Conservation (phyloP, 2,797 vertebrate genomes). For the Poliocrania exsul region DNA sequence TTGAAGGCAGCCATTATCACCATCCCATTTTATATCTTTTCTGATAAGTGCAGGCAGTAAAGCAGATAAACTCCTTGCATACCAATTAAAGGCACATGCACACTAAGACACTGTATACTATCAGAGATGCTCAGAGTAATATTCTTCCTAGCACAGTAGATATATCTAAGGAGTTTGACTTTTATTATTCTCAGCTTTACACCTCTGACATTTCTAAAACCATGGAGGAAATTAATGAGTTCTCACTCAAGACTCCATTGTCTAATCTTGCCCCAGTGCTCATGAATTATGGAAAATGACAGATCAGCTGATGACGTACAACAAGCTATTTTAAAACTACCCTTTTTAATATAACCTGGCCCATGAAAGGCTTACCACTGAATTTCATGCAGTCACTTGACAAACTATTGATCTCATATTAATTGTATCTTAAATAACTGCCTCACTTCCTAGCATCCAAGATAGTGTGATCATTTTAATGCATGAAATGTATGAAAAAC, state of each 20-base stretch:
- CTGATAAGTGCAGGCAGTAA: slow-evolving; percentile 68
- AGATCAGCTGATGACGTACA: slow-evolving; percentile 36
- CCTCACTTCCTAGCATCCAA: not conserved
- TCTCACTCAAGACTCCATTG: slow-evolving; percentile 49
- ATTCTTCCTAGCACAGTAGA: slow-evolving; percentile 52
- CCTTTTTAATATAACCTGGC: not conserved
- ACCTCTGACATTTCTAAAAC: slow-evolving; percentile 68
- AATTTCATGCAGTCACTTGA: not conserved
- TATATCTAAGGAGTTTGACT: slow-evolving; percentile 54
- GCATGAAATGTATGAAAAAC: not conserved
- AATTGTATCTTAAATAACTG: not conserved
- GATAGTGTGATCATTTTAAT: not conserved
- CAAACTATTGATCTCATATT: not conserved
- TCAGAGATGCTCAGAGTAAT: slow-evolving; percentile 63
- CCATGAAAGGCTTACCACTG: not conserved
- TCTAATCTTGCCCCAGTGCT: slow-evolving; percentile 54
- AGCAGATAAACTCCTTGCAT: slow-evolving; percentile 72
- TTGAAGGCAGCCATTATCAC: slow-evolving; percentile 71
- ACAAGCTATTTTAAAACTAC: slow-evolving; percentile 35
- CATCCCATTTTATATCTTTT: slow-evolving; percentile 67
- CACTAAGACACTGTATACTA: slow-evolving; percentile 29
- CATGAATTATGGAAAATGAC: slow-evolving; percentile 68
- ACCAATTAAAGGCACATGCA: slow-evolving; percentile 69
- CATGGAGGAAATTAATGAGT: slow-evolving; percentile 57
- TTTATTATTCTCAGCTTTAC: slow-evolving; percentile 66